Percentiles rank a stretch among this genome's conserved stretches.
Conservation (phyloP, 2,113 vertebrate genomes). For the Melanerpes formicivorus region DNA sequence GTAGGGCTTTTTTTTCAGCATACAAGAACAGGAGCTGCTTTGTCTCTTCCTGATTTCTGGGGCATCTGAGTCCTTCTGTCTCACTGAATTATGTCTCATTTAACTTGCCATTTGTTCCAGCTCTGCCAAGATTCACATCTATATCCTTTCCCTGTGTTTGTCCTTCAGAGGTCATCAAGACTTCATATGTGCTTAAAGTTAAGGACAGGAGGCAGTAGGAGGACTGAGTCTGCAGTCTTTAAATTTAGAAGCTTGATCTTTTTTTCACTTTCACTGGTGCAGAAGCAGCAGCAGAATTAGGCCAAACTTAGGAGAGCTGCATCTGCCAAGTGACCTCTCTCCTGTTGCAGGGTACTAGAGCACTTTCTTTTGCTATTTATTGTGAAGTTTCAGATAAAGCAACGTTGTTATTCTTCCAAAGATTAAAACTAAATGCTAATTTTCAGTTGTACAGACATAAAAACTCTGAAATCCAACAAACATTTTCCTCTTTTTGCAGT, state of each 20-base stretch:
- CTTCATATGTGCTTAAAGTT: not conserved
- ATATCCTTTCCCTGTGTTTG: not conserved
- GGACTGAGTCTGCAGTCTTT: constrained; percentile 9
- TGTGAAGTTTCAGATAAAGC: not conserved
- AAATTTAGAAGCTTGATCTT: constrained; percentile 33
- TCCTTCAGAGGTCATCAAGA: constrained; percentile 21
- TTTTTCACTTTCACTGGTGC: constrained; percentile 17
- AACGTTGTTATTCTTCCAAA: not conserved
- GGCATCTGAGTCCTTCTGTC: not conserved
- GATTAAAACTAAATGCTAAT: not conserved
- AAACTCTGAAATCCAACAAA: not conserved
- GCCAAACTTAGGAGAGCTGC: not conserved
- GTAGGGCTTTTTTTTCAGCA: not conserved
- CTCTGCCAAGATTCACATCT: not conserved
- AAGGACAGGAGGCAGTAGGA: not conserved
- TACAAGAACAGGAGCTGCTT: not conserved
- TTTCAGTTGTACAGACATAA: not conserved
- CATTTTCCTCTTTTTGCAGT: not conserved
- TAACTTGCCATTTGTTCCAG: not conserved
- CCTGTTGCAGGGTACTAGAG: not conserved
- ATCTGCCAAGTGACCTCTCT: not conserved
- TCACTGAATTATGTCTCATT: not conserved
- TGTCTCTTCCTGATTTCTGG: not conserved
- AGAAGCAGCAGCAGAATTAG: constrained; percentile 25
- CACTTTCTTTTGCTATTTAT: not conserved